Evolutionary conservation across 2,113 vertebrate species (phyloP).

Genomic region (Calypte anna): DNA sequence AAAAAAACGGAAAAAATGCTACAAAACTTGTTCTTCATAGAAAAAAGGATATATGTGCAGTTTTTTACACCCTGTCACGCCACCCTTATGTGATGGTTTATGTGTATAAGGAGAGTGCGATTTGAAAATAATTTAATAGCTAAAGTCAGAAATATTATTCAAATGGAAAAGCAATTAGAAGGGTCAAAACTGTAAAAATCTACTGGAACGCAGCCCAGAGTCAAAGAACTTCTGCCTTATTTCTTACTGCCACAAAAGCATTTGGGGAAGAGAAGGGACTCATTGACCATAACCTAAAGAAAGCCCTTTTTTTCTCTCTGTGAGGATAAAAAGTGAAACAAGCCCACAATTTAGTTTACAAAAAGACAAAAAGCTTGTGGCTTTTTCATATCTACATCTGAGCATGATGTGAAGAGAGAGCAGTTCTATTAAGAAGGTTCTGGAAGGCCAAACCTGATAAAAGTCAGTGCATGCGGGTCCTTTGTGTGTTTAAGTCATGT

Average conservation of each 20-base stretch:
- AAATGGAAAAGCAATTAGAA: neutral
- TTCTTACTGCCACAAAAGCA: conserved; percentile 32
- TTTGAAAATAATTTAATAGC: neutral
- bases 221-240: conserved; percentile 31
- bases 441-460: neutral
- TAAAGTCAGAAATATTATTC: conserved; percentile 2
- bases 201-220: conserved; percentile 24
- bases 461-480: neutral
- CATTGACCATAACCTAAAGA: conserved; percentile 21
- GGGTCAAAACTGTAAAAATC: conserved; percentile 15
- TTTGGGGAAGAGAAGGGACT: conserved; percentile 1
- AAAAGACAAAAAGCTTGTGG: neutral
- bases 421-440: neutral
- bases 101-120: neutral
- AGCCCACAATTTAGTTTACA: conserved; percentile 34
- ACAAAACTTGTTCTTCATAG: neutral
- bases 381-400: conserved; percentile 20
- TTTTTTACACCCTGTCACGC: neutral
- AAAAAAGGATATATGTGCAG: neutral
- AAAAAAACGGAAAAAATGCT: neutral
- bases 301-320: neutral
- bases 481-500: neutral
- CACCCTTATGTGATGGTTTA: neutral
- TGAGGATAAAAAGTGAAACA: neutral
- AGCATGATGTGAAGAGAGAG: neutral